Evolutionary conservation across 2,797 vertebrate genomes (phyloP).

Genomic region (Gallinago nigripennis): DNA sequence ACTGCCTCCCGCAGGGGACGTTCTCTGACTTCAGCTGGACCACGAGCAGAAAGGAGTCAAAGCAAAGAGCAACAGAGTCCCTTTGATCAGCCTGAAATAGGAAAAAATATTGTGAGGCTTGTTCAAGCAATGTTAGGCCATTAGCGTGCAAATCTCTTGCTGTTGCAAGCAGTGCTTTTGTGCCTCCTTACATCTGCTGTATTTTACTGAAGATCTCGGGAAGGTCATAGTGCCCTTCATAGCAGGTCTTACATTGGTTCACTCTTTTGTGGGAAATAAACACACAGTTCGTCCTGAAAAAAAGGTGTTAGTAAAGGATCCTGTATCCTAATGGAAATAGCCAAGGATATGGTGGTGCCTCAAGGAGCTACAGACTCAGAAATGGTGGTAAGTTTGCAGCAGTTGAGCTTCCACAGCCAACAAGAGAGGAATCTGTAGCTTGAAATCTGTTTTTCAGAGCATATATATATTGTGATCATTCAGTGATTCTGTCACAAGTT

Average conservation of each 20-base stretch:
- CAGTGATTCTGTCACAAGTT: neutral
- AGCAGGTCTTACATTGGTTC: neutral
- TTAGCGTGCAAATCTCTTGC: neutral
- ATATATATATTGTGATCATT: neutral
- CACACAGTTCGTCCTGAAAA: neutral
- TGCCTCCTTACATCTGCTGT: neutral
- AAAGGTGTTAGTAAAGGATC: neutral
- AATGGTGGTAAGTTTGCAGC: neutral
- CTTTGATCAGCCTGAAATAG: neutral
- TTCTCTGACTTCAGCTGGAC: neutral
- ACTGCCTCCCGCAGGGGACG: fast-evolving
- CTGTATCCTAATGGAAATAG: neutral
- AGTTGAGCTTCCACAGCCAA: neutral
- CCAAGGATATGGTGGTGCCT: neutral
- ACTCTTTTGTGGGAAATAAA: neutral
- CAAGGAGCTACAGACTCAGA: neutral
- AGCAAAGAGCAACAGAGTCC: neutral
- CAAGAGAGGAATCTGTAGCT: neutral
- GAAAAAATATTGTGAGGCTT: neutral
- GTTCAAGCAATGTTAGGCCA: neutral
- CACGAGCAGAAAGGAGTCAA: neutral
- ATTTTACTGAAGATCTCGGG: neutral
- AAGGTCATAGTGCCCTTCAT: neutral
- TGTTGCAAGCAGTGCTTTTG: neutral
- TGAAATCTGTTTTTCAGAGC: neutral